Conservation (phyloP, 2,888 invertebrate species). For the Catocala nupta region DNA sequence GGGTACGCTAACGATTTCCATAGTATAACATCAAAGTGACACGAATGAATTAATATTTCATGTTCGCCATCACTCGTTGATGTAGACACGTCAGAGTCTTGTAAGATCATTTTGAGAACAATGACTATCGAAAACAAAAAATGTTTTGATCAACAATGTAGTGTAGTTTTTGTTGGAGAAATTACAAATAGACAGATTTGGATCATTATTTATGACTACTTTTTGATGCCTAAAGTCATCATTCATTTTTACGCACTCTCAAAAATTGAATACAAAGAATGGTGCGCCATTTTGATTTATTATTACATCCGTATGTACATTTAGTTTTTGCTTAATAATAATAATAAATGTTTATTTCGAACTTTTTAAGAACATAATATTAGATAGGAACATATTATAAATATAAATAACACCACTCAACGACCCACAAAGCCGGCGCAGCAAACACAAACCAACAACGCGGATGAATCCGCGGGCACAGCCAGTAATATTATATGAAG, state of each 20-base stretch:
- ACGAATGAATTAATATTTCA: slow-evolving; percentile 79
- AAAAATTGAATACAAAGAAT: too few species aligned
- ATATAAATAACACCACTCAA: too few species aligned
- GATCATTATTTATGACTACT: slow-evolving; percentile 35
- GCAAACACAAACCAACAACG: too few species aligned
- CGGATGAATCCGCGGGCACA: too few species aligned
- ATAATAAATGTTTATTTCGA: too few species aligned
- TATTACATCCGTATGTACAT: too few species aligned
- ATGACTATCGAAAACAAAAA: slow-evolving; percentile 57
- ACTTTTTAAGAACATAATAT: too few species aligned
- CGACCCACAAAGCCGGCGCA: too few species aligned
- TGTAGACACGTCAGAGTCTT: slow-evolving; percentile 71
- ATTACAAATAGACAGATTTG: slow-evolving; percentile 54
- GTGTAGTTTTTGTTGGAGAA: slow-evolving; percentile 30
- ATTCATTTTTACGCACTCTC: too few species aligned
- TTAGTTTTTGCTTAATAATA: slow-evolving; percentile 26
- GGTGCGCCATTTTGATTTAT: too few species aligned
- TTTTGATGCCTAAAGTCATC: slow-evolving; percentile 14
- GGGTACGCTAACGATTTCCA: slow-evolving; percentile 60
- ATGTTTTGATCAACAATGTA: slow-evolving; percentile 60
- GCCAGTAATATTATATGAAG: too few species aligned
- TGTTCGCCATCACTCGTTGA: slow-evolving; percentile 67
- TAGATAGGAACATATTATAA: too few species aligned
- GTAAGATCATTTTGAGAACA: slow-evolving; percentile 75
- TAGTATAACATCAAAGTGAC: slow-evolving; percentile 70